phyloP scores from a whole-genome alignment of 1,140 invertebrate species.

The Brachionus sp. region DNA sequence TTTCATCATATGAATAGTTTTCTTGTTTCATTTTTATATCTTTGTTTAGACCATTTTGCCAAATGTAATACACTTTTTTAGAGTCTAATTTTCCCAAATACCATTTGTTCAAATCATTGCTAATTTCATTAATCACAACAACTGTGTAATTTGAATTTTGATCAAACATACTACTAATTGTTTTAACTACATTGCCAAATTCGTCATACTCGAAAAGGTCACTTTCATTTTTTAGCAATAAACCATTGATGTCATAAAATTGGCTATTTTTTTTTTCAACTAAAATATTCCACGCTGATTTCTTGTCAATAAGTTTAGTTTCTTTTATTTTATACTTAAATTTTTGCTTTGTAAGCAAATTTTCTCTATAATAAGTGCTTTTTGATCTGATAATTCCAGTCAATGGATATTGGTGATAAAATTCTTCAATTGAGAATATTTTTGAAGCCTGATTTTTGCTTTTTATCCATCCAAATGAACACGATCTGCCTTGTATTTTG shows the following conservation, averaged over 20 bases:
- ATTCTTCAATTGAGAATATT: not conserved
- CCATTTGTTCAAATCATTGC: not conserved
- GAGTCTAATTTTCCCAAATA: not conserved
- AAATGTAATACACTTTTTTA: constrained; percentile 2
- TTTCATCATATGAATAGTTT: not conserved
- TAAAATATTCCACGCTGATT: not conserved
- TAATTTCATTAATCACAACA: not conserved
- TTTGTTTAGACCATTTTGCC: not conserved
- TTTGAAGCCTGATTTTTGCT: not conserved
- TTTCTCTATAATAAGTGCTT: not conserved
- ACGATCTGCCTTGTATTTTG: not conserved
- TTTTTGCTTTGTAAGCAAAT: not conserved
- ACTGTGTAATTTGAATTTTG: not conserved
- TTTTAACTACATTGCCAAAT: not conserved
- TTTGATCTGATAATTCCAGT: not conserved
- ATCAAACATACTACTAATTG: not conserved
- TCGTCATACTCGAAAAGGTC: not conserved
- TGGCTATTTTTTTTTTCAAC: not conserved
- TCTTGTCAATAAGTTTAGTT: not conserved
- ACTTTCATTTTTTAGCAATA: constrained; percentile 1
- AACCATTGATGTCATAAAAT: not conserved
- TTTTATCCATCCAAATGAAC: not conserved
- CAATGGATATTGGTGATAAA: not conserved
- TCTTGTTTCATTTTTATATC: not conserved
- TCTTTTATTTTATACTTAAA: not conserved